A percentile compares a stretch with the other conserved stretches of the same genome.
Evolutionary conservation across 2,113 vertebrate genomes (phyloP).

Genomic region (Zeus faber): DNA sequence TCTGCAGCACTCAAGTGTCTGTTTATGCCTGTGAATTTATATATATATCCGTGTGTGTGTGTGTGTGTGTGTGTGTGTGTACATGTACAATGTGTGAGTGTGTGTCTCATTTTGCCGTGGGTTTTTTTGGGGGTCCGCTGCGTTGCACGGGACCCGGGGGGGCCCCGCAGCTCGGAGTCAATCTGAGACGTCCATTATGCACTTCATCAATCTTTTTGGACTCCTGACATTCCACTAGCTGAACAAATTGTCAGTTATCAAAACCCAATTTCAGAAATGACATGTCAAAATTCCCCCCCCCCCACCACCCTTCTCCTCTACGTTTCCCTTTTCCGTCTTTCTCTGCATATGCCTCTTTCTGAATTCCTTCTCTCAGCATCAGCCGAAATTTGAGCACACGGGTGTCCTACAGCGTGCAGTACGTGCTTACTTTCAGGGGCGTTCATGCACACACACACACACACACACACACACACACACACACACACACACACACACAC

Average conservation of each 20-base stretch:
- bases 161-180: slow-evolving; percentile 67
- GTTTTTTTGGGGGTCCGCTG: slow-evolving; percentile 62
- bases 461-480: not conserved
- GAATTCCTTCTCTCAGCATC: slow-evolving; percentile 12
- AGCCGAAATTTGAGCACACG: no score
- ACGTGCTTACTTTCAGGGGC: no score
- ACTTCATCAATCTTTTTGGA: slow-evolving; percentile 79
- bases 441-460: slow-evolving; percentile 4
- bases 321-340: no score
- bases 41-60: slow-evolving; percentile 14
- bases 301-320: slow-evolving; percentile 4
- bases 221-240: slow-evolving; percentile 76
- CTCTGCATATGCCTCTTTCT: no score
- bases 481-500: not conserved
- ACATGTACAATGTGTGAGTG: slow-evolving; percentile 70
- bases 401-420: no score
- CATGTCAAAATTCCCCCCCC: slow-evolving; percentile 68
- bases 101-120: no score
- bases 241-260: slow-evolving; percentile 82
- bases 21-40: slow-evolving; percentile 22
- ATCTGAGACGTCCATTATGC: slow-evolving; percentile 77
- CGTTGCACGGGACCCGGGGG: slow-evolving; percentile 56
- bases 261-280: slow-evolving; percentile 81
- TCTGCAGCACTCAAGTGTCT: slow-evolving; percentile 24
- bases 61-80: slow-evolving; percentile 14